These are phyloP conservation scores for Drosophila buzzatii DNA, from an alignment of 2,888 invertebrate genomes.

Conservation along the genomic window DNA sequence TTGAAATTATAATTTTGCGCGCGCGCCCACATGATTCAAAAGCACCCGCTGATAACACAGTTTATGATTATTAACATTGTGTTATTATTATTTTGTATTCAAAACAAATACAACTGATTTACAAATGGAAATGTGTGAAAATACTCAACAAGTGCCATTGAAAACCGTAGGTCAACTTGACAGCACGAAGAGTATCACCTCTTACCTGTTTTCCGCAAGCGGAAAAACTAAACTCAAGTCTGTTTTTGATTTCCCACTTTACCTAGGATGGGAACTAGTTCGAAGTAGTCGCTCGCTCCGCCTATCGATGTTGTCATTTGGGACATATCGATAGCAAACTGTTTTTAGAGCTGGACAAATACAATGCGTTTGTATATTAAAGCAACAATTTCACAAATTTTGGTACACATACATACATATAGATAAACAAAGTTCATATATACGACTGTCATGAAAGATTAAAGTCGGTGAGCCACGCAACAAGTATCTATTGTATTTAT, in stretches of 20 bases:
- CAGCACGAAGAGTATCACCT: not conserved
- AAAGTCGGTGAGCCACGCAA: conserved; percentile 9
- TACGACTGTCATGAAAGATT: conserved; percentile 16
- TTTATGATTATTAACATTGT: conserved; percentile 23
- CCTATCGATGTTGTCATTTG: conserved; percentile 7
- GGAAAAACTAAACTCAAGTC: conserved; percentile 54
- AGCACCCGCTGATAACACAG: conserved; percentile 39
- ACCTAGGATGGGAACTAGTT: conserved; percentile 18
- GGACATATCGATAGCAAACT: conserved; percentile 26
- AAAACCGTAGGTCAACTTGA: conserved; percentile 1
- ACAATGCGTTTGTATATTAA: conserved; percentile 19
- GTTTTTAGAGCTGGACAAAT: conserved; percentile 11
- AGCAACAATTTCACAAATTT: conserved; percentile 14
- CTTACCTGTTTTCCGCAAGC: conserved; percentile 63
- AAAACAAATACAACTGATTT: conserved; percentile 44
- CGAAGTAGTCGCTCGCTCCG: not conserved
- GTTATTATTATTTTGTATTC: conserved; percentile 31
- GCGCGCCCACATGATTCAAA: conserved; percentile 51
- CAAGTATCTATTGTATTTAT: conserved; percentile 11
- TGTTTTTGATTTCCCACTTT: conserved; percentile 13
- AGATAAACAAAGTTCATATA: conserved; percentile 25
- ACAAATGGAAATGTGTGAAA: not conserved
- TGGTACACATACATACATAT: conserved; percentile 9
- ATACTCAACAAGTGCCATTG: conserved; percentile 41
- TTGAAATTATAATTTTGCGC: conserved; percentile 56